Evolutionary conservation across 2,113 vertebrate genomes (phyloP).

Genomic region (Phycodurus eques): DNA sequence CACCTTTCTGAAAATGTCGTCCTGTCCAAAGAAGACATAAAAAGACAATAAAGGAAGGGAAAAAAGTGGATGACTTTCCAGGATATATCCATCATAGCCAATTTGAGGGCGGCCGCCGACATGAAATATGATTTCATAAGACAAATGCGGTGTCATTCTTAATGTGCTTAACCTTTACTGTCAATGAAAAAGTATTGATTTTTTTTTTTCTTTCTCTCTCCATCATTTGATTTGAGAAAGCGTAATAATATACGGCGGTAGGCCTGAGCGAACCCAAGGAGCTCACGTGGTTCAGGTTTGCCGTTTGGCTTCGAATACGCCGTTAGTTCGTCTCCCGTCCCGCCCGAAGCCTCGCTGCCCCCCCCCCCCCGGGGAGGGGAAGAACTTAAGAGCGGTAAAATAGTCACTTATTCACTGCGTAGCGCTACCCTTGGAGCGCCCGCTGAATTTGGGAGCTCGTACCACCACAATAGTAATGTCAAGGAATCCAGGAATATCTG

Average conservation of each 20-base stretch:
- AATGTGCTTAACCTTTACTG: constrained; percentile 86
- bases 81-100: constrained; percentile 80
- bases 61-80: constrained; percentile 76
- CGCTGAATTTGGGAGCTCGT: constrained; percentile 50
- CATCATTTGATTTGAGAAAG: constrained; percentile 82
- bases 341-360: background rate
- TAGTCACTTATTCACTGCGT: constrained; percentile 67
- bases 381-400: constrained; percentile 71
- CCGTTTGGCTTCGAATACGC: constrained; percentile 1
- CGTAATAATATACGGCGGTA: constrained; percentile 79
- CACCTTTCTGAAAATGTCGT: background rate
- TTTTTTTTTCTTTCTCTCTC: constrained; percentile 63
- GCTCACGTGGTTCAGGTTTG: constrained; percentile 64
- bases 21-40: constrained; percentile 41
- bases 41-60: constrained; percentile 72
- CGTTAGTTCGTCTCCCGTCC: no score
- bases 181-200: constrained; percentile 86
- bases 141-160: constrained; percentile 84
- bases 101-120: constrained; percentile 78
- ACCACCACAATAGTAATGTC: no score
- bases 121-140: constrained; percentile 86
- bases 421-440: constrained; percentile 52
- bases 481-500: no score
- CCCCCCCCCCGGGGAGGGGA: no score
- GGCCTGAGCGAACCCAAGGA: constrained; percentile 63